A percentile compares a stretch with the other conserved stretches of the same genome.
phyloP scores from a whole-genome alignment of 2,797 vertebrate genomes.

The Atherinosoma microstoma region DNA sequence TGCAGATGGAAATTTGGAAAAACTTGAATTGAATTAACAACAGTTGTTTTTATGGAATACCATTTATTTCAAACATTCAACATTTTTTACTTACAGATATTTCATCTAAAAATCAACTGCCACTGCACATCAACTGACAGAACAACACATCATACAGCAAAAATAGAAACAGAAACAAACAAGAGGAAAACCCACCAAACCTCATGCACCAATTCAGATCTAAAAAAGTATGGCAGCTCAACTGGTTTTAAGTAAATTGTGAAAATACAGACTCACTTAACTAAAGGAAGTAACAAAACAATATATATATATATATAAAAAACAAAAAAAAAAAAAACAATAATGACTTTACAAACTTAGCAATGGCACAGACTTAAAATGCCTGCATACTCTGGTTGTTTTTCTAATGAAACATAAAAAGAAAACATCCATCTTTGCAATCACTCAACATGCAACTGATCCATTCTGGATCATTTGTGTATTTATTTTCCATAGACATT shows the following conservation, averaged over 20 bases:
- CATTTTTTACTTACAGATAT: slow-evolving; percentile 81
- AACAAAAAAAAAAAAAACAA: slow-evolving; percentile 54
- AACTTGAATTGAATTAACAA: slow-evolving; percentile 15
- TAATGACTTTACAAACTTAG: slow-evolving; percentile 71
- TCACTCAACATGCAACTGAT: slow-evolving; percentile 90
- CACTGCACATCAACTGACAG: slow-evolving; percentile 87
- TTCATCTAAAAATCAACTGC: slow-evolving; percentile 86
- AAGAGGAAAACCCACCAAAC: slow-evolving; percentile 75
- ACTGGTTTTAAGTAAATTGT: slow-evolving; percentile 76
- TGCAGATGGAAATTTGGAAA: not conserved
- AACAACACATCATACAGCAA: slow-evolving; percentile 74
- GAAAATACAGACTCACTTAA: slow-evolving; percentile 78
- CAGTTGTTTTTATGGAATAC: slow-evolving; percentile 64
- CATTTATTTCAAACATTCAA: slow-evolving; percentile 83
- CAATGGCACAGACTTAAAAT: slow-evolving; percentile 70
- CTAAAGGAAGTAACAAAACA: slow-evolving; percentile 77
- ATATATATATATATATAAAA: slow-evolving; percentile 64
- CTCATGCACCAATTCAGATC: slow-evolving; percentile 81
- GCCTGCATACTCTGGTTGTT: slow-evolving; percentile 56
- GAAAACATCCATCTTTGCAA: slow-evolving; percentile 76
- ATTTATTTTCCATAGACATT: slow-evolving; percentile 40
- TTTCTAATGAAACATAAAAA: slow-evolving; percentile 78
- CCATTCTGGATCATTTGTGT: slow-evolving; percentile 59
- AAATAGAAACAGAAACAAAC: slow-evolving; percentile 71
- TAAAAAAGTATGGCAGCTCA: slow-evolving; percentile 62